Evolutionary conservation across 2,888 invertebrate species (phyloP).

Genomic region (Chymomyza fuscimana): DNA sequence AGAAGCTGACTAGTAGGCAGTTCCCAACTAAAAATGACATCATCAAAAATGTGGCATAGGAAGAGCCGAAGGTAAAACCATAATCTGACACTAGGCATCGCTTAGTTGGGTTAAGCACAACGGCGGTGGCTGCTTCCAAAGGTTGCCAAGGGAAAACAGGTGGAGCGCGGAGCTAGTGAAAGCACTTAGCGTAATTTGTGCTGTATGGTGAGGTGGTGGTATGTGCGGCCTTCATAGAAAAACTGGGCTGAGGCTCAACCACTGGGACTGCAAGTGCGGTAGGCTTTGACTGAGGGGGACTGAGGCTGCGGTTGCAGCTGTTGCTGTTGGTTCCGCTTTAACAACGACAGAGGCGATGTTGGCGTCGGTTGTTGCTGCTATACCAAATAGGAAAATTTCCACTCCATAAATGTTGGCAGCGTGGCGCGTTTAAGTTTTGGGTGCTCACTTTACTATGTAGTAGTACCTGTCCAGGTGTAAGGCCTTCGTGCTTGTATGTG

Average conservation of each 20-base stretch:
- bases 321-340: conserved; percentile 66
- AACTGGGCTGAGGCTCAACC: not conserved
- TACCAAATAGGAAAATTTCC: conserved; percentile 72
- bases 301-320: not conserved
- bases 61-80: conserved; percentile 49
- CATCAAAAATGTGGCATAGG: conserved; percentile 67
- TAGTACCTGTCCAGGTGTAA: not conserved
- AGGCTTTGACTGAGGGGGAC: not conserved
- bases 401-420: conserved; percentile 75
- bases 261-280: not conserved
- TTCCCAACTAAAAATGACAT: conserved; percentile 52
- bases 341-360: conserved; percentile 15
- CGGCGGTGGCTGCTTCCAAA: conserved; percentile 34
- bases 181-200: conserved; percentile 73
- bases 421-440: conserved; percentile 64
- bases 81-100: conserved; percentile 70
- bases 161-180: conserved; percentile 51
- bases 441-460: conserved; percentile 5
- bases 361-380: conserved; percentile 40
- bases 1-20: not conserved
- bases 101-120: conserved; percentile 47
- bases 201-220: conserved; percentile 30
- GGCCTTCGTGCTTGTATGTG: conserved; percentile 22
- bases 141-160: conserved; percentile 54
- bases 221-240: conserved; percentile 4